Conservation (phyloP, 1,140 invertebrate species). For the Temnothorax curvispinosus region DNA sequence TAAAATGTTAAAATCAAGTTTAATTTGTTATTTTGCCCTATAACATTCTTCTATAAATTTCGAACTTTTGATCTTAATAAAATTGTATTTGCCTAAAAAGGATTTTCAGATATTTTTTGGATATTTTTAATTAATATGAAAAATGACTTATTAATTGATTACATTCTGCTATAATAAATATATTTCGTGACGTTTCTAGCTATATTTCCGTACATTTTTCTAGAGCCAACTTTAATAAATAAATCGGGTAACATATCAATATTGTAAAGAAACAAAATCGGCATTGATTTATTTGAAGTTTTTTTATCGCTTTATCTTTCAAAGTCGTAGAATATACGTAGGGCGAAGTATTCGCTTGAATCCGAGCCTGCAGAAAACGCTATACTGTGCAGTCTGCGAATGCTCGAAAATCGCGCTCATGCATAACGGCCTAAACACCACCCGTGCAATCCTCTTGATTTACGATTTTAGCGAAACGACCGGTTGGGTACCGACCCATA, state of each 20-base stretch:
- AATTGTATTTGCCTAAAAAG: neutral
- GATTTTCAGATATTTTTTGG: neutral
- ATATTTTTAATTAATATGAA: neutral
- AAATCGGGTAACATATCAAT: neutral
- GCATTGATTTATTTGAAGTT: neutral
- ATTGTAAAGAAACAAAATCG: neutral
- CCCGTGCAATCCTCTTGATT: slow-evolving; percentile 67
- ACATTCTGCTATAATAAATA: neutral
- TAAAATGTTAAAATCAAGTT: neutral
- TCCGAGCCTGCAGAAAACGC: neutral
- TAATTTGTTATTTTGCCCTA: neutral
- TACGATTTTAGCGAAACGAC: slow-evolving; percentile 74
- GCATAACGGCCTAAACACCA: slow-evolving; percentile 35
- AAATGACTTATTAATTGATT: neutral
- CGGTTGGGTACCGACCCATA: slow-evolving; percentile 56
- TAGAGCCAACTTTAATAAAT: neutral
- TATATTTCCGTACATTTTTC: neutral
- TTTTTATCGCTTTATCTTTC: neutral
- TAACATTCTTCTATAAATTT: neutral
- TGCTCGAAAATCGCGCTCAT: slow-evolving; percentile 46
- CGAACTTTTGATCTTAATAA: neutral
- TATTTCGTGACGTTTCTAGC: neutral
- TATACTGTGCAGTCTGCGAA: neutral
- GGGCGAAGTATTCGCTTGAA: neutral
- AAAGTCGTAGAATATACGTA: neutral